phyloP scores from a whole-genome alignment of 1,140 invertebrate genomes.

The Tetranychus cinnabarinus region DNA sequence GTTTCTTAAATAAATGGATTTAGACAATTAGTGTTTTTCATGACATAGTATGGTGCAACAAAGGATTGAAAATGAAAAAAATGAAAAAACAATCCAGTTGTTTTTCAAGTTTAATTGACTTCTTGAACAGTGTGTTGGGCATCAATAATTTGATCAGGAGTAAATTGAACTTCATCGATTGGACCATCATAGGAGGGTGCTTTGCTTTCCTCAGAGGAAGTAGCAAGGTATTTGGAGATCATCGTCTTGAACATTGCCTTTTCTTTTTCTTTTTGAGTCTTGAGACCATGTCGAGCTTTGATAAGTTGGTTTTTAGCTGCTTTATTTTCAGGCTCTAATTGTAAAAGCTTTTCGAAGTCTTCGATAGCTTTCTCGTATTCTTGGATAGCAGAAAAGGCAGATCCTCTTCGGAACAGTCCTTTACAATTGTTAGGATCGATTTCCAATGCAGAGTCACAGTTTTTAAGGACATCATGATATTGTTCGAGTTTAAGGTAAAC shows the following conservation, averaged over 20 bases:
- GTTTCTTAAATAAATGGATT: too few species aligned
- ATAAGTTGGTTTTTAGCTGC: constrained; percentile 53
- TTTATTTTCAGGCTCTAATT: constrained; percentile 49
- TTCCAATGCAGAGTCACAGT: constrained; percentile 42
- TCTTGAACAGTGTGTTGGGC: too few species aligned
- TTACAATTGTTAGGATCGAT: constrained; percentile 60
- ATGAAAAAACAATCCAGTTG: too few species aligned
- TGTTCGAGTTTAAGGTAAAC: constrained; percentile 62
- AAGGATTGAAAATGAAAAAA: too few species aligned
- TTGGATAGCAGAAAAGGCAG: constrained; percentile 44
- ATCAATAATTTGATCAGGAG: too few species aligned
- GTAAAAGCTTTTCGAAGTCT: constrained; percentile 48
- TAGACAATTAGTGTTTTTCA: too few species aligned
- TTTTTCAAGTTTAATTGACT: too few species aligned
- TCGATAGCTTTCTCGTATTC: constrained; percentile 50
- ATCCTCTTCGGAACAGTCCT: constrained; percentile 60
- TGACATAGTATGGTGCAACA: too few species aligned
- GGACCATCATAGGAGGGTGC: too few species aligned
- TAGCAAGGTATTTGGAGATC: constrained; percentile 31
- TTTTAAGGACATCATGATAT: constrained; percentile 39
- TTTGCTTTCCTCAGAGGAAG: background rate
- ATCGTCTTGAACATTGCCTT: constrained; percentile 80
- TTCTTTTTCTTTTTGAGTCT: constrained; percentile 49
- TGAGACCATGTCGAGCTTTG: constrained; percentile 44
- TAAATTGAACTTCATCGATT: too few species aligned